Conservation (phyloP, 2,113 vertebrate species). For the Jaculus jaculus region DNA sequence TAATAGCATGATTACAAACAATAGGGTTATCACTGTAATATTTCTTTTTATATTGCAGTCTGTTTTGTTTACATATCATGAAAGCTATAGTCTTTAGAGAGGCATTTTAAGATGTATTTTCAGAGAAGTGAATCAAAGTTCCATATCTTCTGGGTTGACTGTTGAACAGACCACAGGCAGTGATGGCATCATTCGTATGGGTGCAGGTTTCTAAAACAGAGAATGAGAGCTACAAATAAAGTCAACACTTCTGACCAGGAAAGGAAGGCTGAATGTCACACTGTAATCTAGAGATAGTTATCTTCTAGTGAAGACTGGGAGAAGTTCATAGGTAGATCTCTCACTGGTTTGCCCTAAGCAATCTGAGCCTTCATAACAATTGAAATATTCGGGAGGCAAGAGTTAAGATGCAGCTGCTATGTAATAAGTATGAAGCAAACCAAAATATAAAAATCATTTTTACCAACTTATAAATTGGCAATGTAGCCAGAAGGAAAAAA, state of each 20-base stretch:
- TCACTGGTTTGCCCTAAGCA: background rate
- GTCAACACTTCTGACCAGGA: background rate
- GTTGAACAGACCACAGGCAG: background rate
- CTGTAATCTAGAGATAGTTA: background rate
- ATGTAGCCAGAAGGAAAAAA: background rate
- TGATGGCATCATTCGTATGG: background rate
- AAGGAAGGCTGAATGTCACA: background rate
- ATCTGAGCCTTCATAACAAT: background rate
- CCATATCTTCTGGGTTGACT: background rate
- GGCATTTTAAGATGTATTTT: background rate
- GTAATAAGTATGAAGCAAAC: background rate
- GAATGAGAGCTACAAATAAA: background rate
- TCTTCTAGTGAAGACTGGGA: background rate
- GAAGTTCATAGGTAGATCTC: background rate
- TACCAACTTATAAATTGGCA: background rate
- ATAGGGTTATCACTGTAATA: background rate
- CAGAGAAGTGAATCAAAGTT: background rate
- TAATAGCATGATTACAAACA: slow-evolving; percentile 9
- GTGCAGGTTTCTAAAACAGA: background rate
- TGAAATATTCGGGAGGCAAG: background rate
- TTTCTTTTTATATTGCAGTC: background rate
- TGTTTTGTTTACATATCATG: slow-evolving; percentile 2
- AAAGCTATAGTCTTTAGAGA: background rate
- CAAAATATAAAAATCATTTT: background rate
- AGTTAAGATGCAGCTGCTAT: background rate